Conservation (phyloP, 2,888 invertebrate genomes). For the Heteromurus nitidus region DNA sequence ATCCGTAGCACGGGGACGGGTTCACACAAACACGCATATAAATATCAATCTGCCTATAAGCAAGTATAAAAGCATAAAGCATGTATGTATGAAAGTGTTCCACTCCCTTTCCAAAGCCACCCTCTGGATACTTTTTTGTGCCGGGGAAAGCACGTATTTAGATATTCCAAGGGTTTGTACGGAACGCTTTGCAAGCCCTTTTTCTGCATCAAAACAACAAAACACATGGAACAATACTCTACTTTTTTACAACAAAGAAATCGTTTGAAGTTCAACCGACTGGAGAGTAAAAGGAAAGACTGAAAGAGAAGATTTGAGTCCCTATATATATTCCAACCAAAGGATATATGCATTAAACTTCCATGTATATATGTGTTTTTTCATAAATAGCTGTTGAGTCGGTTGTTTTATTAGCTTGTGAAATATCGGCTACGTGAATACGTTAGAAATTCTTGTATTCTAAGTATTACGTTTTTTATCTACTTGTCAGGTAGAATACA, state of each 20-base stretch:
- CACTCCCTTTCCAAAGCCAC: no score
- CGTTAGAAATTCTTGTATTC: not conserved
- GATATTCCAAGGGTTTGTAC: slow-evolving; percentile 37
- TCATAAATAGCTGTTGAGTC: slow-evolving; percentile 22
- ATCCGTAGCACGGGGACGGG: not conserved
- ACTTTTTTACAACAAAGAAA: slow-evolving; percentile 54
- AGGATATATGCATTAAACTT: not conserved
- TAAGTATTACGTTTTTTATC: slow-evolving; percentile 12
- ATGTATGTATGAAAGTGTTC: no score
- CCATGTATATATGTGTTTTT: slow-evolving; percentile 1
- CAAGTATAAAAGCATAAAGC: no score
- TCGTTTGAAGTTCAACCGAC: slow-evolving; percentile 67
- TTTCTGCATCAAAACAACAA: slow-evolving; percentile 63
- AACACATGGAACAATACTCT: slow-evolving; percentile 65
- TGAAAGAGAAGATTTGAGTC: slow-evolving; percentile 48
- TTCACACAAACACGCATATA: no score
- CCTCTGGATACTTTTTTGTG: no score
- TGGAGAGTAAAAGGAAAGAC: slow-evolving; percentile 62
- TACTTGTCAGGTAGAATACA: slow-evolving; percentile 41
- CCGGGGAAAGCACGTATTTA: no score
- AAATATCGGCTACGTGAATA: slow-evolving; percentile 25
- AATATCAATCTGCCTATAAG: no score
- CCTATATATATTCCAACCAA: slow-evolving; percentile 51
- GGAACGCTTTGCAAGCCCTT: slow-evolving; percentile 18
- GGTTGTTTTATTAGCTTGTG: slow-evolving; percentile 52